Percentiles rank a stretch among this genome's conserved stretches.
Evolutionary conservation across 2,888 invertebrate genomes (phyloP).

Genomic region (Bombylius major): DNA sequence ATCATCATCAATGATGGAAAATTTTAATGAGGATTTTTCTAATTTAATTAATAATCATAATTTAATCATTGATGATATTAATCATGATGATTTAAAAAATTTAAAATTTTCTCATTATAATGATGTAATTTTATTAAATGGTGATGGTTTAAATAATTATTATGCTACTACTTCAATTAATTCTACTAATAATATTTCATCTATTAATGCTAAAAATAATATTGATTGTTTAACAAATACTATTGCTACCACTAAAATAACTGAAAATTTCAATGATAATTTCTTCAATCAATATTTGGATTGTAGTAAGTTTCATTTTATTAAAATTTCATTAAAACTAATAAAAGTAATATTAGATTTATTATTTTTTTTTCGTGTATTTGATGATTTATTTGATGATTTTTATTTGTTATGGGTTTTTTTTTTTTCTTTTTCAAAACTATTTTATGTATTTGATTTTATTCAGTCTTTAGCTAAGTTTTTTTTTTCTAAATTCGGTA

Average conservation of each 20-base stretch:
- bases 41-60: background rate
- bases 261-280: constrained; percentile 16
- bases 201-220: background rate
- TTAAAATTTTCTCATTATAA: background rate
- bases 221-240: background rate
- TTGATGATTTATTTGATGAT: too few relatives aligned
- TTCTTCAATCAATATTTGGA: constrained; percentile 28
- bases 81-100: background rate
- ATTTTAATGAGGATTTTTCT: background rate
- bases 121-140: background rate
- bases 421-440: too few relatives aligned
- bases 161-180: background rate
- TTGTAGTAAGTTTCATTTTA: constrained; percentile 29
- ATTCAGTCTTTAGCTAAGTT: too few relatives aligned
- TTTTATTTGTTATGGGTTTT: too few relatives aligned
- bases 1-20: background rate
- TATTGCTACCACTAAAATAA: constrained; percentile 6
- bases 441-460: too few relatives aligned
- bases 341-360: background rate
- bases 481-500: too few relatives aligned
- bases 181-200: constrained; percentile 4
- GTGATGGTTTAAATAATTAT: constrained; percentile 1
- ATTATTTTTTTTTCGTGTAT: background rate
- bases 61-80: background rate
- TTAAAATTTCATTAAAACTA: constrained; percentile 10